Conservation (phyloP, 2,113 vertebrate genomes). For the Notarius quadriscutis region DNA sequence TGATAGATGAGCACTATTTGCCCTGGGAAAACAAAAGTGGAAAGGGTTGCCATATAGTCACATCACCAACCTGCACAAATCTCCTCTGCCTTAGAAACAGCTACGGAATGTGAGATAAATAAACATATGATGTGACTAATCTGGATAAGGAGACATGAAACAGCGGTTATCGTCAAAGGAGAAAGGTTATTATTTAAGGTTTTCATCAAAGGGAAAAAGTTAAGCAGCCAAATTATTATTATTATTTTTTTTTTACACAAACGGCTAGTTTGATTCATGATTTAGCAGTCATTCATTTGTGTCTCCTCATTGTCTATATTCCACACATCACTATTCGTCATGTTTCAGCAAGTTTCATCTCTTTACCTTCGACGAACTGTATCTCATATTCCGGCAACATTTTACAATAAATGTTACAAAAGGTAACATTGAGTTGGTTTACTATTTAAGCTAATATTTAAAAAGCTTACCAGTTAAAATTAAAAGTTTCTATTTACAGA, state of each 20-base stretch:
- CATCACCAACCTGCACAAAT: neutral
- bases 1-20: slow-evolving; percentile 20
- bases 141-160: neutral
- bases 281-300: neutral
- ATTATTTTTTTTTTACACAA: no score
- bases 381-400: neutral
- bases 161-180: neutral
- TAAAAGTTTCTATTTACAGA: no score
- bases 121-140: neutral
- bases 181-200: neutral
- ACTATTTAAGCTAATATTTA: neutral
- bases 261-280: neutral
- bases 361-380: no score
- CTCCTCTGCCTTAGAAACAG: neutral
- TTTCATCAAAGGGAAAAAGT: no score
- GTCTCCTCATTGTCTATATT: neutral
- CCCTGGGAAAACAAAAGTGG: slow-evolving; percentile 16
- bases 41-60: slow-evolving; percentile 3
- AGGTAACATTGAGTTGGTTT: neutral
- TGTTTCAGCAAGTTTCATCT: no score
- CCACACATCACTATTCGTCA: neutral
- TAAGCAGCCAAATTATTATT: no score
- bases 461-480: neutral
- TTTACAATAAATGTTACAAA: neutral
- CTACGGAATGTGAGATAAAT: neutral